phyloP scores from a whole-genome alignment of 2,797 vertebrate genomes.

The Crenichthys baileyi region DNA sequence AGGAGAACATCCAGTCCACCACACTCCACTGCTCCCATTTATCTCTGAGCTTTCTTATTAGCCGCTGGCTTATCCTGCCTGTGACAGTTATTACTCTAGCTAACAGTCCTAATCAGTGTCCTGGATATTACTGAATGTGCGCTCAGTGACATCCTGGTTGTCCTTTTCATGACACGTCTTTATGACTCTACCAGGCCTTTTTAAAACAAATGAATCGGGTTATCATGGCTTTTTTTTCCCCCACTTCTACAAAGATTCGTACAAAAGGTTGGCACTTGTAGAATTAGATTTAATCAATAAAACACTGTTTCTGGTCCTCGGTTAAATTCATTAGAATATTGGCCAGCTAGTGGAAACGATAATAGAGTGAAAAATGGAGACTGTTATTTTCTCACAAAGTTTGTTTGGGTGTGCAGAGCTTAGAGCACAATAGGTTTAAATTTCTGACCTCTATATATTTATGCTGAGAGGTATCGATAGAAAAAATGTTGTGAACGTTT shows the following conservation, averaged over 20 bases:
- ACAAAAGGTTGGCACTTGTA: not conserved
- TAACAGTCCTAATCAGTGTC: constrained; percentile 31
- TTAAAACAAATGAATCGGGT: not conserved
- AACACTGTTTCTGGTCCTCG: constrained; percentile 4
- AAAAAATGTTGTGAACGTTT: not conserved
- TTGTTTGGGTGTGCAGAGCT: constrained; percentile 9
- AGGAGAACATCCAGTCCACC: constrained; percentile 25
- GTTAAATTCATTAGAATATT: not conserved
- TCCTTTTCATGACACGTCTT: constrained; percentile 8
- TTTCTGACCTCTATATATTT: not conserved
- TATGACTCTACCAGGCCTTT: not conserved
- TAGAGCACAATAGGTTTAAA: not conserved
- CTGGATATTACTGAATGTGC: constrained; percentile 24
- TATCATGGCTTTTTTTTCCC: not conserved
- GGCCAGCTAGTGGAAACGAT: constrained; percentile 7
- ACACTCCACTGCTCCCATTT: constrained; percentile 27
- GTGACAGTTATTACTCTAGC: constrained; percentile 37
- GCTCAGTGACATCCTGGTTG: constrained; percentile 18
- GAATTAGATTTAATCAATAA: constrained; percentile 26
- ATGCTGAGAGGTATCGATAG: not conserved
- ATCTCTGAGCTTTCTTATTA: constrained; percentile 51
- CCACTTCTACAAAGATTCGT: not conserved
- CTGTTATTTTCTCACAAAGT: constrained; percentile 1
- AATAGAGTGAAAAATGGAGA: constrained; percentile 5
- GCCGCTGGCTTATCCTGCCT: constrained; percentile 26